These are phyloP conservation scores for Alviniconcha marisindica DNA, from an alignment of 1,140 invertebrate genomes.

Conservation along the genomic window DNA sequence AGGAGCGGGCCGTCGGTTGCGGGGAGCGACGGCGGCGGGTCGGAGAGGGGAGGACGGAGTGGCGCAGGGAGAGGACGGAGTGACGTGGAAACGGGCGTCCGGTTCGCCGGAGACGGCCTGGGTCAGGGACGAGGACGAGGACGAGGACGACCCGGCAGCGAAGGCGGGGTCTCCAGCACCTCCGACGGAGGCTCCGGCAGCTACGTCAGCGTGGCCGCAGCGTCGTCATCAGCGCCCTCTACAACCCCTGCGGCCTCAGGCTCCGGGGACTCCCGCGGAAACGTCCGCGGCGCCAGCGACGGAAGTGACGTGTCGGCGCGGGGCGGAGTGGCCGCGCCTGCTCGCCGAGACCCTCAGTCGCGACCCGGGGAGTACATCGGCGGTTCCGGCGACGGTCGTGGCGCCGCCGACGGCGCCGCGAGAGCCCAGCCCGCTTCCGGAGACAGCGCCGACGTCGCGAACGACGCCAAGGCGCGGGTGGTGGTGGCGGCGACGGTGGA, in stretches of 20 bases:
- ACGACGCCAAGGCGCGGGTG: no score
- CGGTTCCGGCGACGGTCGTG: neutral
- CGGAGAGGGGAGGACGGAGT: neutral
- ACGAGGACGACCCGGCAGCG: neutral
- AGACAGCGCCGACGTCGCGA: no score
- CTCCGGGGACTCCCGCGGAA: neutral
- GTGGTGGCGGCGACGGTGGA: no score
- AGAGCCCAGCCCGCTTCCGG: no score
- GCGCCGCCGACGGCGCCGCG: neutral
- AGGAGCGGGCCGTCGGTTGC: neutral
- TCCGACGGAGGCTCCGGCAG: conserved; percentile 14
- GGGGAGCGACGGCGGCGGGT: neutral
- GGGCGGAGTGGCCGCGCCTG: neutral
- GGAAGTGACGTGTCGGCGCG: neutral
- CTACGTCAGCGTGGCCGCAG: conserved; percentile 10
- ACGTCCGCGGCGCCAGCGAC: neutral
- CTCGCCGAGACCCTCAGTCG: conserved; percentile 25
- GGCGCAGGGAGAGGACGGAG: neutral
- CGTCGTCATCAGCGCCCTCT: neutral
- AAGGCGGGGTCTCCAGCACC: conserved; percentile 19
- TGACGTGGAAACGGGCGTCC: neutral
- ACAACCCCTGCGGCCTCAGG: neutral
- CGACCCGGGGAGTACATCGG: conserved; percentile 25
- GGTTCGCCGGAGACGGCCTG: neutral
- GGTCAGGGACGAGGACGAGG: neutral